Percentiles rank a stretch among this genome's conserved stretches.
Evolutionary conservation across 1,140 invertebrate species (phyloP).

Genomic region (roundworm (Caenorhabditis elegans)): WBcel235 BX284604.4:4011501-4012000

Average conservation of each 20-base stretch:
- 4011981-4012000: not conserved
- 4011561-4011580: not conserved
- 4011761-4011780: slow-evolving; percentile 20
- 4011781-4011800: not conserved
- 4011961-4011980: not conserved
- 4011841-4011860: slow-evolving; percentile 30
- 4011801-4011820: not conserved
- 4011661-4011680: slow-evolving; percentile 58
- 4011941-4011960: slow-evolving; percentile 54
- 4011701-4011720: slow-evolving; percentile 57
- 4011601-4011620: not conserved
- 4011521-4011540: slow-evolving; percentile 67
- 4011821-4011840: slow-evolving; percentile 40
- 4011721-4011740: slow-evolving; percentile 51
- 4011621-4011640: slow-evolving; percentile 36
- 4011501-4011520: slow-evolving; percentile 86
- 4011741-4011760: slow-evolving; percentile 61
- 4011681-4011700: slow-evolving; percentile 59
- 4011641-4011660: slow-evolving; percentile 52
- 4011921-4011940: slow-evolving; percentile 29
- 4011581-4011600: not conserved
- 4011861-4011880: slow-evolving; percentile 7
- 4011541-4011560: slow-evolving; percentile 65
- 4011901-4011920: not conserved
- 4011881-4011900: not conserved